Evolutionary conservation across 2,113 vertebrate species (phyloP), one percentile per base, ranked within the genome.

Genomic region (Rhombomys opimus): DNA sequence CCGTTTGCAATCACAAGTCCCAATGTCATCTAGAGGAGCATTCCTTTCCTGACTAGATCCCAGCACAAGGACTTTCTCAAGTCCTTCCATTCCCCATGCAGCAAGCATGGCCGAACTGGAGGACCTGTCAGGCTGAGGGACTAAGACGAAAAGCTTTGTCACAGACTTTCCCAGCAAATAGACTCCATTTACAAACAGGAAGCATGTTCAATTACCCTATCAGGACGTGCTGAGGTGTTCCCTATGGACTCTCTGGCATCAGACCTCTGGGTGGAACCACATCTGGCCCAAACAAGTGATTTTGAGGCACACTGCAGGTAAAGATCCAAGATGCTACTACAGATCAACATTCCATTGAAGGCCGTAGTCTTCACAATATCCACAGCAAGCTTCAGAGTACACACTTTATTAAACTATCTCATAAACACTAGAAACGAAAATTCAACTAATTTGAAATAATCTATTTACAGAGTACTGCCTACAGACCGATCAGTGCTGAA

Each of bases 361-460:
- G 7, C 4, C 41, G 30, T 6, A 5, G 30, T 38, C 65, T 50
- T 52, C 81, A 95, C 1, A 4, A 97, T 35, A 93, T 35, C 72
- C 91, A 96, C 85, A 70, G 92, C 41, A 95, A 67, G 50, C 68
- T 70, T 86, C 38, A 87, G 84, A 65, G 81, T 95, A 96, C 1
- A 94, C 1, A 87, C 94, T 98, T 98, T 98, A 98, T 97, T 98
- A 76, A 95, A 18, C 94, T 92, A 93, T 70, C 76, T 93, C 63
- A 89, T 68, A 81, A 85, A 96, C 73, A 89, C 82, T 32, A 95
- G 61, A 87, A 25, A 70, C 93, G 96, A 98, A 96, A 97, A 94
- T 61, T 38, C 41, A 23, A 32, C 90, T 72, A 12, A 89, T 63
- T 25, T 75, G 2, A n/a, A 82, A 75, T 12, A 86, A 65, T 27